Percentiles rank a stretch among this genome's conserved stretches.
These are phyloP conservation scores for Sylvia borin DNA, from an alignment of 2,797 vertebrate genomes.

Conservation along the genomic window DNA sequence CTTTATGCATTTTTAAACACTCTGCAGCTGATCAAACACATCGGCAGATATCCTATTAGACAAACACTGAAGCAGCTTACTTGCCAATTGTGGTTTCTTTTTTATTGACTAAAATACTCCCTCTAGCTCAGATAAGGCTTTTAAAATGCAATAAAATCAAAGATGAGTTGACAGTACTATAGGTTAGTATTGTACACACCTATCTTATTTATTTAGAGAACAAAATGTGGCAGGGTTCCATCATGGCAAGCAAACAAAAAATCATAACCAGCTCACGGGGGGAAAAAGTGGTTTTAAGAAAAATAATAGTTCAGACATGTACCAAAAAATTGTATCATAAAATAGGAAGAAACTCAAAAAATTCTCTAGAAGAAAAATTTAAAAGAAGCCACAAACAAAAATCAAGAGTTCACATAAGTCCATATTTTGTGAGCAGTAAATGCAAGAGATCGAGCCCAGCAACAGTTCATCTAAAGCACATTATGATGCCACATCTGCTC, in stretches of 20 bases:
- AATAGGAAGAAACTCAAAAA: background rate
- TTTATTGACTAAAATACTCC: background rate
- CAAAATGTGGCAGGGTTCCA: background rate
- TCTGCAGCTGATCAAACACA: background rate
- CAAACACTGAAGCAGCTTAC: background rate
- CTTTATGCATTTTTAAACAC: background rate
- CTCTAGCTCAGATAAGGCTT: background rate
- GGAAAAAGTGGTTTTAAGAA: background rate
- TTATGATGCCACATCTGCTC: background rate
- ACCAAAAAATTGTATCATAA: background rate
- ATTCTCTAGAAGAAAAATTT: background rate
- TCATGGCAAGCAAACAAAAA: fast-evolving
- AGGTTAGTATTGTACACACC: background rate
- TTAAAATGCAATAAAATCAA: background rate
- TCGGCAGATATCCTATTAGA: background rate
- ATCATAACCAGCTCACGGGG: background rate
- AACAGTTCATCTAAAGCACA: background rate
- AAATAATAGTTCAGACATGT: background rate
- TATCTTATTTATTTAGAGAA: background rate
- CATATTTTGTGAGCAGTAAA: background rate
- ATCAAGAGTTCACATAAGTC: background rate
- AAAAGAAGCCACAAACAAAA: background rate
- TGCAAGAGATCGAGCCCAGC: background rate
- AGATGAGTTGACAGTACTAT: background rate
- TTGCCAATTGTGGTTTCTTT: background rate